Evolutionary conservation across 2,113 vertebrate species (phyloP).

Genomic region (Cephalopholis sonnerati): DNA sequence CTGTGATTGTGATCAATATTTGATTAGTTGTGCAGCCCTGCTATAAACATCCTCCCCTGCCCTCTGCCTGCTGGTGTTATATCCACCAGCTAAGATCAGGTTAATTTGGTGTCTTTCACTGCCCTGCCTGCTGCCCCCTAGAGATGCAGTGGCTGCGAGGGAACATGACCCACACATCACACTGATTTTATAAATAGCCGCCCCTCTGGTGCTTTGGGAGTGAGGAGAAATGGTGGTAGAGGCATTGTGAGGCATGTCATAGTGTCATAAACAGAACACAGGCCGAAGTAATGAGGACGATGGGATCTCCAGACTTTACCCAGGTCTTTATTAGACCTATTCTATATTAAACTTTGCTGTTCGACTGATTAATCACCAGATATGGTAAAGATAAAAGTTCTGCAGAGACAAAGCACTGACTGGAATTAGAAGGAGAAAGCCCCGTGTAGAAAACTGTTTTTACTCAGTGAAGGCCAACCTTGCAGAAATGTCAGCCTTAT

Average conservation of each 20-base stretch:
- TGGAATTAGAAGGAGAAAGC: too few species aligned
- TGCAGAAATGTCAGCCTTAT: not conserved
- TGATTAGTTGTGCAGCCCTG: too few species aligned
- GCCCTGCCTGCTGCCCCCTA: slow-evolving; percentile 7
- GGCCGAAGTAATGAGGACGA: not conserved
- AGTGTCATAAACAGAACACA: slow-evolving; percentile 32
- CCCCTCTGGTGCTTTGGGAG: slow-evolving; percentile 15
- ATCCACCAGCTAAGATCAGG: not conserved
- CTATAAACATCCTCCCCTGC: not conserved
- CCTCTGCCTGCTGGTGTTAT: not conserved
- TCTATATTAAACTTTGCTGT: not conserved
- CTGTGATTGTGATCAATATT: too few species aligned
- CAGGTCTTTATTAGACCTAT: not conserved
- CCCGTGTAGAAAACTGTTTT: not conserved
- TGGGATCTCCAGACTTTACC: not conserved
- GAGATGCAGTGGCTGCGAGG: not conserved
- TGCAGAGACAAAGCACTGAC: not conserved
- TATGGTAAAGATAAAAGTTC: not conserved
- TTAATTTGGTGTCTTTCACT: not conserved
- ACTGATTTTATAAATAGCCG: slow-evolving; percentile 36
- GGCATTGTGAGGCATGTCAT: not conserved
- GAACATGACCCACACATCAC: slow-evolving; percentile 12
- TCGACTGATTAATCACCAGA: not conserved
- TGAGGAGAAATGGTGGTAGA: not conserved
- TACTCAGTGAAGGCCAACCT: too few species aligned